Evolutionary conservation across 2,888 invertebrate genomes (phyloP), one percentile per base, ranked within the genome.

Genomic region (Tachina fera): DNA sequence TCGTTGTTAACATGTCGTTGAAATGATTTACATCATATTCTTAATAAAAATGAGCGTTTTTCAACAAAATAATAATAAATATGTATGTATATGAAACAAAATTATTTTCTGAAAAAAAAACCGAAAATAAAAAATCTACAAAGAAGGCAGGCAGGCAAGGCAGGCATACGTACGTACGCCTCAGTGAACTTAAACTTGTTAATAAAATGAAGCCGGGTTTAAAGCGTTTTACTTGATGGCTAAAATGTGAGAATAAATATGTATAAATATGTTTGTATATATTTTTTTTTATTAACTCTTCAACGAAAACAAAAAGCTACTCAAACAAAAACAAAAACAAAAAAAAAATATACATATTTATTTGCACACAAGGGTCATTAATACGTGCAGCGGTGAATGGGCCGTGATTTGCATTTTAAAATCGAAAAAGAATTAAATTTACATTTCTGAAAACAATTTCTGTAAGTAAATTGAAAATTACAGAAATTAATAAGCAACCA

Each of bases 351-450:
- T 56, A 72, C 9, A 68, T 51, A 72, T 51, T 56, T 76, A 76
- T 87, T 84, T 80, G 77, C 80, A 78, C 77, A 77, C 60, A 58
- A 39, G 84, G 76, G 80, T 87, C 81, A 83, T 87, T 85, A 83
- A 75, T 78, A 87, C 87, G 87, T 87, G 87, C 83, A 87, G 87
- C 87, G 83, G 87, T 87, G 86, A 68, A 68, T 71, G 53, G 41
- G 58, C n/a, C 79, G 78, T 83, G 87, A 58, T 53, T 56, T 75
- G 87, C 85, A 87, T 87, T 74, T 53, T 77, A 71, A 87, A 78
- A 43, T 60, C 31, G 45, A 41, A 65, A 53, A 49, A 53, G 61
- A 51, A 68, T 81, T 6, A 60, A 61, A 61, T 53, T 63, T 47
- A 63, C 63, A 71, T 31, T 53, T 63, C 14, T 45, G 45, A 61